These are phyloP conservation scores for Cossypha heuglini DNA, from an alignment of 2,797 vertebrate species.

Conservation along the genomic window DNA sequence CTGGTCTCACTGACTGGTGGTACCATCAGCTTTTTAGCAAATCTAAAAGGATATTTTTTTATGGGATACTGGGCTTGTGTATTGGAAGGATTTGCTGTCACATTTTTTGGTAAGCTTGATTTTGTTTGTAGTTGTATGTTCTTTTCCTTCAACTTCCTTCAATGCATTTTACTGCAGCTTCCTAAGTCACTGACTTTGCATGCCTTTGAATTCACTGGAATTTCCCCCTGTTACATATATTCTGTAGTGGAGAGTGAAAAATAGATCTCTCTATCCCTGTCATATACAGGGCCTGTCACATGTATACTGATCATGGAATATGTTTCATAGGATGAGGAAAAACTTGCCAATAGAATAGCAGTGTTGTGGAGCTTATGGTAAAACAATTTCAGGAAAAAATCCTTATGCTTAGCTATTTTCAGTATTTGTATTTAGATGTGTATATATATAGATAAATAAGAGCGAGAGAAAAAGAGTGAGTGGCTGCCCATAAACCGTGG, in stretches of 20 bases:
- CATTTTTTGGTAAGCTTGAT: conserved; percentile 87
- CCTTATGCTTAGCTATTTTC: neutral
- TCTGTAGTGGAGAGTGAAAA: neutral
- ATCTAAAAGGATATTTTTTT: conserved; percentile 87
- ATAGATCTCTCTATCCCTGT: accelerated
- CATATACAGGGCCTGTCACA: neutral
- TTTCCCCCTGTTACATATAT: neutral
- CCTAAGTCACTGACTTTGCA: neutral
- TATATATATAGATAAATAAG: neutral
- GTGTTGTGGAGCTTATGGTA: accelerated
- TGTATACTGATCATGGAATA: neutral
- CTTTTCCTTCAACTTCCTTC: neutral
- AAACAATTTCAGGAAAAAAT: neutral
- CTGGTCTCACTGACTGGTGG: conserved; percentile 88
- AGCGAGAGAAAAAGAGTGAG: neutral
- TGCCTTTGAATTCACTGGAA: neutral
- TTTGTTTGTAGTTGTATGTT: neutral
- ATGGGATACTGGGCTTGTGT: conserved; percentile 88
- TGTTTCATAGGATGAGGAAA: neutral
- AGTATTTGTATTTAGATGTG: neutral
- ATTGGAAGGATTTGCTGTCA: conserved; percentile 91
- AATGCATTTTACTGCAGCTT: neutral
- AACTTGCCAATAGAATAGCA: neutral
- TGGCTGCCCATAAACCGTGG: neutral
- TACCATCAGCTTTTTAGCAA: conserved; percentile 86